Conservation (phyloP, 2,113 vertebrate genomes). For the Cyanocitta stelleri region DNA sequence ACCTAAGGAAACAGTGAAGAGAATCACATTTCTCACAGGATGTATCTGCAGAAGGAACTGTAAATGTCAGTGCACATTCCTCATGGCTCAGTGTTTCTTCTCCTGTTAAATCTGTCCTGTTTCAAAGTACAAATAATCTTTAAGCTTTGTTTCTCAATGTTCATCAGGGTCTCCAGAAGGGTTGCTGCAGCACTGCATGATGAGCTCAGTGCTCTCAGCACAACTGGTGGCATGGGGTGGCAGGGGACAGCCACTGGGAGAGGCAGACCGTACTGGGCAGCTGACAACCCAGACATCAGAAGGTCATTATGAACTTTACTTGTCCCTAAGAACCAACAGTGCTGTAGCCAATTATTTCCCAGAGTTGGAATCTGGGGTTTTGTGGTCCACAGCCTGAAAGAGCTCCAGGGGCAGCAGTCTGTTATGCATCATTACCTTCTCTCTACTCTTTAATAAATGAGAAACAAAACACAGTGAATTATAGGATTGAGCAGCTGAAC, state of each 20-base stretch:
- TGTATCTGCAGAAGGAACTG: neutral
- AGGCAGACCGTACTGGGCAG: neutral
- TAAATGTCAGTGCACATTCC: neutral
- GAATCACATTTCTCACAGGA: neutral
- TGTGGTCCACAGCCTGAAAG: neutral
- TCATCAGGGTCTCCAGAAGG: neutral
- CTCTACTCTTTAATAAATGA: neutral
- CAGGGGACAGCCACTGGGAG: neutral
- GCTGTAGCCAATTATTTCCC: neutral
- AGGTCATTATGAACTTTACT: neutral
- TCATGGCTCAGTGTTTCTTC: neutral
- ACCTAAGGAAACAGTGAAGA: neutral
- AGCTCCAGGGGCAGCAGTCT: neutral
- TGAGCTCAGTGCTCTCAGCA: neutral
- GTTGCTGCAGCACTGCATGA: neutral
- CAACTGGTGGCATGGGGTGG: neutral
- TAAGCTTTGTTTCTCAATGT: neutral
- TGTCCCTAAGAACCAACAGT: neutral
- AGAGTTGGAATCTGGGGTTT: neutral
- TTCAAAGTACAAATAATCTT: neutral
- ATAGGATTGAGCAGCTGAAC: neutral
- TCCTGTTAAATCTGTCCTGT: neutral
- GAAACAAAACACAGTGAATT: neutral
- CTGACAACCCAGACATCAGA: neutral
- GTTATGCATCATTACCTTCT: neutral